Base-by-base conservation (phyloP, 2,888 invertebrate genomes). In the Ecdyonurus torrentis region DNA sequence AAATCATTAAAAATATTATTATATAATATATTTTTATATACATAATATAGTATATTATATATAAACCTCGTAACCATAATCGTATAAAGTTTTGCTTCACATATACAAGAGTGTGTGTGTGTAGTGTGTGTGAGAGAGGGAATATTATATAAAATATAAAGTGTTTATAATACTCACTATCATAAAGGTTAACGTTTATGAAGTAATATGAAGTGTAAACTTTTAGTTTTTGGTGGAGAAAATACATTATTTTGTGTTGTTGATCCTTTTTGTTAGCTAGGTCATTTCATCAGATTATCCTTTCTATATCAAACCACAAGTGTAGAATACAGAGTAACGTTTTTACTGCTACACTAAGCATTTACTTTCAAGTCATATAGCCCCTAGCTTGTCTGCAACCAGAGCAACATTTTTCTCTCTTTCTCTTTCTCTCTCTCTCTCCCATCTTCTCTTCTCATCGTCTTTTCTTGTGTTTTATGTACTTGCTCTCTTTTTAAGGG, bases 221-320 rank as follows among this genome's bases (percentile, higher is more conserved):
- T 15, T 5, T 37, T 15, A 15, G 5, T 15, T 5, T 15, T 5
- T 37, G 37, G 37, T 37, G 37, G 37, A n/a, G n/a, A n/a, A n/a
- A n/a, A n/a, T n/a, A n/a, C n/a, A n/a, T n/a, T n/a, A n/a, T n/a
- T n/a, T n/a, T n/a, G n/a, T n/a, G n/a, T 37, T 37, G 37, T 37
- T 37, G 37, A 37, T 37, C 37, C 37, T 37, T 37, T 10, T 22
- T 22, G 55, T 55, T 55, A 5, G 7, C 7, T 10, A 22, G 55
- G 55, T 20, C 55, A 55, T 55, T 55, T 55, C 55, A 22, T 7
- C 55, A 55, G 55, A 55, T 55, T 55, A 55, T 55, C 55, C 20
- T 5, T 5, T 20, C n/a, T n/a, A n/a, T n/a, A n/a, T n/a, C n/a
- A n/a, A 22, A 55, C 19, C 55, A 55, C n/a, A n/a, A 7, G 19